Evolutionary conservation across 2,888 invertebrate species (phyloP), one percentile per base, ranked within the genome.

Genomic region (Microctonus hyperodae): DNA sequence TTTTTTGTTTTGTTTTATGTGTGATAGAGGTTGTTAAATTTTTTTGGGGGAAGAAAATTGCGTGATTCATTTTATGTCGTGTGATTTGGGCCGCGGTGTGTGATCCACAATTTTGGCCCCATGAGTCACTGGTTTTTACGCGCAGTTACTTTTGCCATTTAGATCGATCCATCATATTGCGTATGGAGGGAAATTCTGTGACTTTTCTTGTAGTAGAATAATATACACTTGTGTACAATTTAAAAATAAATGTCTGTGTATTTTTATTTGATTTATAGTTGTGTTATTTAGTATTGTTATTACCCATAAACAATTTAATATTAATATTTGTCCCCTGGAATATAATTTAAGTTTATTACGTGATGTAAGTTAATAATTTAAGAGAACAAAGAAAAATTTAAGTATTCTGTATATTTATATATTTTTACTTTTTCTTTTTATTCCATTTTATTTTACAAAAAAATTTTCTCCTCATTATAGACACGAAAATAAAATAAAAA

Each of bases 71-170:
- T 44, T 44, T 44, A 44, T 44, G 16, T 28, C 25, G 53, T 4
- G 44, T 16, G 4, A 6, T 2, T 9, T 3, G 7, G 16, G 4
- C 16, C 4, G 50, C 50, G 9, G 44, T 25, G n/a, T 55, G 55
- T 16, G 28, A 55, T 51, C 23, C n/a, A 56, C 48, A 56, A 60
- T 53, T 60, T 51, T 44, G 23, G 44, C 44, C 58, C 57, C 59
- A 65, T 69, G 69, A 69, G 69, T 69, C 69, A 69, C 53, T 53
- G 59, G 53, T 69, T 61, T 61, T 69, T 59, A 51, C 55, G 63
- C 63, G 58, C 65, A 58, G 63, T 53, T 62, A 57, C 62, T 55
- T 56, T 48, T 44, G 28, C 44, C 28, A 40, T 35, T 56, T 25
- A 57, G 50, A 66, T 66, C 66, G 66, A 66, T 66, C 56, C 56